Conservation (phyloP, 2,113 vertebrate species). For the Excalfactoria chinensis region DNA sequence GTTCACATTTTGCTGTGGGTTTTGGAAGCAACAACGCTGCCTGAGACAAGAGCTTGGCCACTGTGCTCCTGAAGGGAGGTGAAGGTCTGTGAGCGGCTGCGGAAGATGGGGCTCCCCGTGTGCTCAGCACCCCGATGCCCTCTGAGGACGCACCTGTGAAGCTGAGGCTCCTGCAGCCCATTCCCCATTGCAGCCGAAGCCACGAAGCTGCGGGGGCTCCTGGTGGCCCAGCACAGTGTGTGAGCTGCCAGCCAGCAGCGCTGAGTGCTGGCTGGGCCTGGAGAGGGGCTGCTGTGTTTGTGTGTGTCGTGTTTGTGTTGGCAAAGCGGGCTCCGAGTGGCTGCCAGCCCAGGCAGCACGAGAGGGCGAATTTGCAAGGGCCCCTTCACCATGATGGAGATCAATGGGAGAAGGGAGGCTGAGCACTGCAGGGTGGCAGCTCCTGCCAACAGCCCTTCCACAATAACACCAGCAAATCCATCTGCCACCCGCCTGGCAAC, state of each 20-base stretch:
- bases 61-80: not conserved
- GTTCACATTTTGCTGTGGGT: not conserved
- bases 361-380: not conserved
- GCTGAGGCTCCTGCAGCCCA: not conserved
- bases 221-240: not conserved
- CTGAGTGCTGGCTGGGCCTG: not conserved
- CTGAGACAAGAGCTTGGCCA: not conserved
- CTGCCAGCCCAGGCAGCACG: slow-evolving; percentile 4
- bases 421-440: accelerated
- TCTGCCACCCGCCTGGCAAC: not conserved
- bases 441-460: slow-evolving; percentile 38
- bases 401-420: not conserved
- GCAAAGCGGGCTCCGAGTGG: not conserved
- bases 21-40: not conserved
- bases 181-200: not conserved
- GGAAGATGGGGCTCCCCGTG: not conserved
- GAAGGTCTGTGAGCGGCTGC: too few relatives aligned
- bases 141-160: not conserved
- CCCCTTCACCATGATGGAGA: not conserved
- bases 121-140: not conserved
- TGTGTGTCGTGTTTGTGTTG: slow-evolving; percentile 15
- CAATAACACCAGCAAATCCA: not conserved
- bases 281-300: not conserved
- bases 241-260: not conserved
- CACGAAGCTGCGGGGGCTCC: accelerated